Conservation (phyloP, 2,888 invertebrate species). For the Pherbina coryleti region DNA sequence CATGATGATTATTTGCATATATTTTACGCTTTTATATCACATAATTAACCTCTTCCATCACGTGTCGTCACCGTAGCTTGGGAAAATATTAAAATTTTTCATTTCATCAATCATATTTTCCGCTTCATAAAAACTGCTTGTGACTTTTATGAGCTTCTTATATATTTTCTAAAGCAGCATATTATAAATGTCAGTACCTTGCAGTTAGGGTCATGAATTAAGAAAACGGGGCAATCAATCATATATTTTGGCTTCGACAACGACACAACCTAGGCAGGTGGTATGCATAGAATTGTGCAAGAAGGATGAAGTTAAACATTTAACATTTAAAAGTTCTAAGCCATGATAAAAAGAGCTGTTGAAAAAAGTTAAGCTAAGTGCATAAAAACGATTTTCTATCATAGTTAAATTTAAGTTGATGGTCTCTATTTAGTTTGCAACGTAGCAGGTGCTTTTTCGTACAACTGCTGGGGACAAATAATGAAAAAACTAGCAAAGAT, state of each 20-base stretch:
- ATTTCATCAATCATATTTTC: conserved; percentile 28
- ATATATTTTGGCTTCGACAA: background rate
- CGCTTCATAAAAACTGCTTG: background rate
- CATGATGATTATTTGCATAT: too few species aligned
- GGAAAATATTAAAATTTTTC: conserved; percentile 7
- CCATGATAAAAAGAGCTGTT: conserved; percentile 48
- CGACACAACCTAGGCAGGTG: conserved; percentile 16
- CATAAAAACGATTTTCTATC: too few species aligned
- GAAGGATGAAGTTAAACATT: too few species aligned
- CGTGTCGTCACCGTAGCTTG: background rate
- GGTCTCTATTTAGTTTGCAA: background rate
- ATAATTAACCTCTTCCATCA: too few species aligned
- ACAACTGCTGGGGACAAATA: background rate
- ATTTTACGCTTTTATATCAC: too few species aligned
- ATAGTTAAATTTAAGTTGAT: background rate
- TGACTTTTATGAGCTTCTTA: conserved; percentile 45
- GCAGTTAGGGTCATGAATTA: conserved; percentile 15
- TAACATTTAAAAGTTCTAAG: conserved; percentile 45
- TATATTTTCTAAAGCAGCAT: background rate
- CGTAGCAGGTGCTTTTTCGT: background rate
- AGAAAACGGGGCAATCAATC: conserved; percentile 19
- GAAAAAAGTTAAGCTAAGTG: background rate
- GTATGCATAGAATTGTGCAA: background rate
- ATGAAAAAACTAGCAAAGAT: background rate
- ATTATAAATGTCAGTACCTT: conserved; percentile 10